Evolutionary conservation across 2,797 vertebrate species (phyloP).

Genomic region (Aselliscus stoliczkanus): DNA sequence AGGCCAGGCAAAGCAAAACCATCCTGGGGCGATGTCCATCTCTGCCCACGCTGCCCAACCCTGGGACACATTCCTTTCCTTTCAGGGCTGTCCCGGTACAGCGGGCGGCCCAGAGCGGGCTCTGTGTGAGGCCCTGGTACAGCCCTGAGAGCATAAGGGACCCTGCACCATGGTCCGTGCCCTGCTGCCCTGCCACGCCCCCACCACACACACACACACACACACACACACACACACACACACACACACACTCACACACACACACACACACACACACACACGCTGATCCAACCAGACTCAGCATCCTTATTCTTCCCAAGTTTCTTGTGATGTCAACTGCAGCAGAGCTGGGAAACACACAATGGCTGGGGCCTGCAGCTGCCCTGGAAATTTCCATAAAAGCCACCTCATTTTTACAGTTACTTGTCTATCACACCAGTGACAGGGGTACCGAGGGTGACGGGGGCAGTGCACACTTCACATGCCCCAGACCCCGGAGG

Average conservation of each 20-base stretch:
- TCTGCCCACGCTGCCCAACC: accelerated
- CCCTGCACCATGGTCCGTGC: too few species aligned
- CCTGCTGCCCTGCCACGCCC: background rate
- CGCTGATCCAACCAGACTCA: background rate
- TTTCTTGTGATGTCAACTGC: background rate
- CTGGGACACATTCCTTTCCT: background rate
- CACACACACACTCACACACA: too few species aligned
- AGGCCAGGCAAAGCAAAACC: constrained; percentile 64
- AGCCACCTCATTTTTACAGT: too few species aligned
- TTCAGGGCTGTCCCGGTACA: background rate
- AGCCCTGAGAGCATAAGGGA: background rate
- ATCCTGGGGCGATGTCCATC: too few species aligned
- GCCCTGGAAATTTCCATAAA: background rate
- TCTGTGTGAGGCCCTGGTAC: background rate
- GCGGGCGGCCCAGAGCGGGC: background rate
- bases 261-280: too few species aligned
- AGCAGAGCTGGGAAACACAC: background rate
- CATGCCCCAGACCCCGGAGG: too few species aligned
- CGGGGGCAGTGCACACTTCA: too few species aligned
- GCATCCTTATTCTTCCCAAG: background rate
- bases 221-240: too few species aligned
- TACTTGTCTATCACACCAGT: background rate
- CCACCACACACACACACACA: too few species aligned
- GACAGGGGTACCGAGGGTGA: background rate
- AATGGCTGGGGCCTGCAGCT: background rate